Percentiles rank a stretch among this genome's conserved stretches.
Conservation (phyloP, 2,888 invertebrate genomes). For the Quadroppia sp. region DNA sequence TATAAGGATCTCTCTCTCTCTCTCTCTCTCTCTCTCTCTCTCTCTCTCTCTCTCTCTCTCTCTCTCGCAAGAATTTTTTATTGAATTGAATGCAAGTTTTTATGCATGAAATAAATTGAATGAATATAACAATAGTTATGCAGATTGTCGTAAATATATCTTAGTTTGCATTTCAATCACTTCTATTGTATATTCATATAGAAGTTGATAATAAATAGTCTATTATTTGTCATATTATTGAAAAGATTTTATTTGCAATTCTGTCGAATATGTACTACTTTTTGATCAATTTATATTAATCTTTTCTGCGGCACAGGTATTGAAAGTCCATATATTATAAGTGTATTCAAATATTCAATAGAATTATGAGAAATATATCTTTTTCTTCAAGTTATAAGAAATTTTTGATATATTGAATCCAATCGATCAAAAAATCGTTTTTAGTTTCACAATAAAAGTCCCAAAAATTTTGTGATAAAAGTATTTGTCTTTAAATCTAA, state of each 20-base stretch:
- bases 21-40: background rate
- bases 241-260: background rate
- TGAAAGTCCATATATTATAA: background rate
- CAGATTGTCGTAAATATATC: constrained; percentile 29
- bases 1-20: constrained; percentile 5
- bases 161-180: constrained; percentile 26
- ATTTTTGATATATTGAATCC: too few relatives aligned
- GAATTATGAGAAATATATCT: too few relatives aligned
- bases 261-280: too few relatives aligned
- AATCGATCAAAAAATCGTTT: background rate
- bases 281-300: background rate
- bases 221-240: constrained; percentile 32
- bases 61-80: background rate
- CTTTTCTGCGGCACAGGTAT: background rate
- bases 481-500: background rate
- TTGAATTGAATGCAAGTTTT: constrained; percentile 4
- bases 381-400: too few relatives aligned
- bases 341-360: background rate
- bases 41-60: constrained; percentile 4
- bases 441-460: background rate
- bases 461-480: background rate
- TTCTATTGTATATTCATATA: constrained; percentile 8
- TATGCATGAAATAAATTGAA: constrained; percentile 23
- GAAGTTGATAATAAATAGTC: constrained; percentile 31
- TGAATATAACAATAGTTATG: constrained; percentile 20